Conservation (phyloP, 2,888 invertebrate genomes). For the Hypsopygia costalis region DNA sequence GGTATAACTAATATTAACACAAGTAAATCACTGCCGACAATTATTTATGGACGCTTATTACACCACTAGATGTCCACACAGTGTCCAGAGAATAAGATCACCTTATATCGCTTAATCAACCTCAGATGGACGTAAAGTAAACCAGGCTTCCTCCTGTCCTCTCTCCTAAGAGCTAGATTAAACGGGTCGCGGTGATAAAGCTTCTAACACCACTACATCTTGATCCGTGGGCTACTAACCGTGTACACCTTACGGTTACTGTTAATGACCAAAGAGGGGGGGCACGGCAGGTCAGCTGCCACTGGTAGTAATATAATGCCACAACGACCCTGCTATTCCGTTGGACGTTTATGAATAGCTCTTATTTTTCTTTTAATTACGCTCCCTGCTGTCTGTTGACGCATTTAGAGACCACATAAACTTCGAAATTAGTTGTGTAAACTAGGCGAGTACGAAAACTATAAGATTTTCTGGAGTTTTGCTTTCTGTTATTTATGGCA, state of each 20-base stretch:
- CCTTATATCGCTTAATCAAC: slow-evolving; percentile 60
- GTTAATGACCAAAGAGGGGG: slow-evolving; percentile 22
- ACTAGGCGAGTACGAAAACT: not conserved
- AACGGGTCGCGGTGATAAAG: slow-evolving; percentile 66
- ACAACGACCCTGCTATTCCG: slow-evolving; percentile 57
- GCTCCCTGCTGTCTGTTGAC: slow-evolving; percentile 50
- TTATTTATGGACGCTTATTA: slow-evolving; percentile 44
- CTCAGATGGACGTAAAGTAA: slow-evolving; percentile 47
- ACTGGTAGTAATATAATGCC: slow-evolving; percentile 57
- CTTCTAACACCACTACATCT: slow-evolving; percentile 38
- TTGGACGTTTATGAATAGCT: slow-evolving; percentile 74
- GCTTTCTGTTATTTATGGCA: too few species aligned
- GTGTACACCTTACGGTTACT: slow-evolving; percentile 13
- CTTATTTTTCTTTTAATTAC: slow-evolving; percentile 80
- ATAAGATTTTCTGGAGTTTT: not conserved
- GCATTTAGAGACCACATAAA: slow-evolving; percentile 34
- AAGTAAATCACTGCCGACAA: slow-evolving; percentile 28
- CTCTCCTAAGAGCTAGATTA: slow-evolving; percentile 72
- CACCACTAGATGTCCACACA: slow-evolving; percentile 42
- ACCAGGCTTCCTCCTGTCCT: slow-evolving; percentile 44
- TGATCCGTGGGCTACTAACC: slow-evolving; percentile 30
- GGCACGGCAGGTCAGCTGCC: slow-evolving; percentile 30
- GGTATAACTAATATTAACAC: too few species aligned
- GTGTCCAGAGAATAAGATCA: slow-evolving; percentile 51
- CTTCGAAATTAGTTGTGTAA: slow-evolving; percentile 7